Base-by-base conservation (phyloP, 2,113 vertebrate species). In the Zingel zingel region DNA sequence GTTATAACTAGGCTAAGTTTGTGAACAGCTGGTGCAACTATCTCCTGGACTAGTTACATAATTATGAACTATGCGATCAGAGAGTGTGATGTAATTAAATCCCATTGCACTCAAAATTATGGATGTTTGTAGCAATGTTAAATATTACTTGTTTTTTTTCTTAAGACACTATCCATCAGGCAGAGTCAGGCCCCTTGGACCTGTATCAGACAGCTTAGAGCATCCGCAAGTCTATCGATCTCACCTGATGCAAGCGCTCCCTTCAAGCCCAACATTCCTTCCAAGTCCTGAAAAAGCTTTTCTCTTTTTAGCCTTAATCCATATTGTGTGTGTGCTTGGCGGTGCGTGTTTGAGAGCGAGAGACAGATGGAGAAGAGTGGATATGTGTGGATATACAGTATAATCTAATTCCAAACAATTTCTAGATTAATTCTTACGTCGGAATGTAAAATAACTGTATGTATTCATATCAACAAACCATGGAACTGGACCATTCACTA, bases 191-290 rank as follows among this genome's bases (percentile, higher is more conserved):
- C n/a, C 56, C 23, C 27, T 51, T 54, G 58, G 66, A 86, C 79
- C 51, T 76, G 76, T 51, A 57, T 43, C 72, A 56, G 71, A 79
- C 30, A 62, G 81, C 57, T 74, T 68, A 10, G 5, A 66, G 65
- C 77, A 88, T 89, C 82, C 39, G 68, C 87, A 85, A 88, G 57
- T 58, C 30, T 62, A 90, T 93, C 19, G 88, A 94, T 92, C 86
- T 71, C 57, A 77, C 69, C 78, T 87, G 63, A 83, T 78, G 82
- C 62, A 68, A 85, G 77, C 11, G 16, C 70, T 33, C 58, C 59
- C 82, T 71, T 70, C 71, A 77, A 74, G 47, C 62, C 70, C 45
- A 67, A 66, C 63, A 69, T 21, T 79, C 63, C 43, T 81, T 81
- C 59, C 51, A 76, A 74, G 72, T 68, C 76, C 85, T 16, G 59